Conservation (phyloP, 2,113 vertebrate genomes). For the Platichthys stellatus region DNA sequence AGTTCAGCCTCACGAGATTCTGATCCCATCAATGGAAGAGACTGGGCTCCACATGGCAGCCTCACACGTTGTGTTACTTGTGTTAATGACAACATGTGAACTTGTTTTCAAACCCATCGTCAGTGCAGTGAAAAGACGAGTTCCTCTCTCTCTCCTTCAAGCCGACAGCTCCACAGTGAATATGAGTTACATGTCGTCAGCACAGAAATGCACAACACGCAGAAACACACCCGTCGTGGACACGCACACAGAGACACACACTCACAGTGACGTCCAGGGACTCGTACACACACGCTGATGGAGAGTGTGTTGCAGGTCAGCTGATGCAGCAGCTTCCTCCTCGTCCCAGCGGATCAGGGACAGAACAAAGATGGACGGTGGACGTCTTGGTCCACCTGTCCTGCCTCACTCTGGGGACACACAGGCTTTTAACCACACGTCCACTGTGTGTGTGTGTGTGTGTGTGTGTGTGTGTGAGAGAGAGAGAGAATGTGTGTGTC, state of each 20-base stretch:
- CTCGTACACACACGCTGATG: constrained; percentile 5
- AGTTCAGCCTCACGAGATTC: too few relatives aligned
- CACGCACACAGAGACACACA: not conserved
- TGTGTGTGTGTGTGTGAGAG: constrained; percentile 23
- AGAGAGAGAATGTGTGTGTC: constrained; percentile 42
- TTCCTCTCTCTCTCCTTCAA: not conserved
- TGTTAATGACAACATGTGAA: too few relatives aligned
- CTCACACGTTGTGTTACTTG: too few relatives aligned
- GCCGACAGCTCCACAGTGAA: constrained; percentile 26
- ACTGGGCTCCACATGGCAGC: too few relatives aligned
- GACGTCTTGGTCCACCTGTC: constrained; percentile 36
- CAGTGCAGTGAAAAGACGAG: too few relatives aligned
- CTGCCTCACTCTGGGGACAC: constrained; percentile 3
- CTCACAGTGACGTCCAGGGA: not conserved
- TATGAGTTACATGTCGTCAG: constrained; percentile 5
- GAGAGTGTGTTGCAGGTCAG: constrained; percentile 50
- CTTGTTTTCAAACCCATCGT: too few relatives aligned
- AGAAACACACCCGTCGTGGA: not conserved
- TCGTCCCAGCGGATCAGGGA: constrained; percentile 48
- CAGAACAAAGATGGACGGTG: constrained; percentile 67
- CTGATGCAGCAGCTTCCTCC: constrained; percentile 54
- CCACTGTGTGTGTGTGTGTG: constrained; percentile 18
- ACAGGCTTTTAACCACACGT: constrained; percentile 42
- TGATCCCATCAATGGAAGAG: too few relatives aligned
- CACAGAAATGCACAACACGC: constrained; percentile 11